Evolutionary conservation across 1,140 invertebrate species (phyloP).

Genomic region (Habropoda laboriosa): DNA sequence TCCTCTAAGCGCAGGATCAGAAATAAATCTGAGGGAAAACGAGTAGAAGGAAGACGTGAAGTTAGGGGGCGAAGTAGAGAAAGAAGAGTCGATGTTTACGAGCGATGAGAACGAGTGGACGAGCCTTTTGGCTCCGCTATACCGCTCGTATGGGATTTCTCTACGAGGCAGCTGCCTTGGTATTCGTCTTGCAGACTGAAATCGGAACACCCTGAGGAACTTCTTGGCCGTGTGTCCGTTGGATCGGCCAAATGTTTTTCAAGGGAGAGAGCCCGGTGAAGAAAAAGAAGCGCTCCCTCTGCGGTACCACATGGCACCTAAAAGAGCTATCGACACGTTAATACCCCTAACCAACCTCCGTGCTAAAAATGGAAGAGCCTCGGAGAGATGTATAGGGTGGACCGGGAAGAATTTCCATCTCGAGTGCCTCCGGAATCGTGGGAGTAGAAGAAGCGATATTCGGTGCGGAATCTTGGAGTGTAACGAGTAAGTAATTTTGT

Average conservation of each 20-base stretch:
- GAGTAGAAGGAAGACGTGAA: not conserved
- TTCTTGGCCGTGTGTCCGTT: not conserved
- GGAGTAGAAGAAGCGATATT: too few species aligned
- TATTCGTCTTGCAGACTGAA: constrained; percentile 32
- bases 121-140: constrained; percentile 23
- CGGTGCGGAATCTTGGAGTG: too few species aligned
- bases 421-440: too few species aligned
- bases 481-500: too few species aligned
- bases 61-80: not conserved
- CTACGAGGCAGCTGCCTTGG: constrained; percentile 21
- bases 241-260: constrained; percentile 12
- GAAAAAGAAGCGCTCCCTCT: not conserved
- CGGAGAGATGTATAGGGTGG: too few species aligned
- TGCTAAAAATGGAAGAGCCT: not conserved
- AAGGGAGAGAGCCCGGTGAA: not conserved
- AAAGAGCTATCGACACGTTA: constrained; percentile 6
- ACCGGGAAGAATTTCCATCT: too few species aligned
- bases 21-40: constrained; percentile 18
- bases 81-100: constrained; percentile 52
- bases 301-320: constrained; percentile 17
- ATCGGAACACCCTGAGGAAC: constrained; percentile 36
- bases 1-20: not conserved
- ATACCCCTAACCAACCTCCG: not conserved
- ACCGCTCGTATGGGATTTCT: constrained; percentile 51
- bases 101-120: constrained; percentile 28